These are phyloP conservation scores for Cinclus cinclus DNA, from an alignment of 2,113 vertebrate genomes.

Conservation along the genomic window DNA sequence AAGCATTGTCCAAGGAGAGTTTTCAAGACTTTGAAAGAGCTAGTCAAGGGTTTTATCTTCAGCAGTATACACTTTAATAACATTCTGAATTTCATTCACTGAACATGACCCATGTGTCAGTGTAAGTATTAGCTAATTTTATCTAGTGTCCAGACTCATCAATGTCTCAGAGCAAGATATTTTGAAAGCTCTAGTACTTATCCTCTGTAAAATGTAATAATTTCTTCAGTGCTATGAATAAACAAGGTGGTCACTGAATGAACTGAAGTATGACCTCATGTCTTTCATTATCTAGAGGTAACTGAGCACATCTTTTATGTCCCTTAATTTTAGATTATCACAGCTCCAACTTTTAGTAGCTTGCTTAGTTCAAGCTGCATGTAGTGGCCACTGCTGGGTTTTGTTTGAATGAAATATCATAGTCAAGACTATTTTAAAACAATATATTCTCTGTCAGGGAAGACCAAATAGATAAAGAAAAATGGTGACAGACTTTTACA, in stretches of 20 bases:
- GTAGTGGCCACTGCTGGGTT: background rate
- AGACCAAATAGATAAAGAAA: background rate
- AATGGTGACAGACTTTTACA: background rate
- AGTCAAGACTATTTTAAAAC: background rate
- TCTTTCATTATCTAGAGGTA: background rate
- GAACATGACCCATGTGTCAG: background rate
- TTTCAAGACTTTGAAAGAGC: background rate
- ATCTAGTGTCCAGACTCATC: background rate
- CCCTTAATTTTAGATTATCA: background rate
- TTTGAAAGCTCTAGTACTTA: background rate
- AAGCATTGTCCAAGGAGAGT: background rate
- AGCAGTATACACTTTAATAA: background rate
- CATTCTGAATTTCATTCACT: background rate
- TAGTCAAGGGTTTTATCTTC: background rate
- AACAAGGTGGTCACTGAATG: background rate
- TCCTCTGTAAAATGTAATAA: background rate
- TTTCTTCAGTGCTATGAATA: background rate
- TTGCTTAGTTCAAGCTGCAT: background rate
- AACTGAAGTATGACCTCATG: background rate
- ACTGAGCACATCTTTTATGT: accelerated
- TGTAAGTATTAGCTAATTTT: background rate
- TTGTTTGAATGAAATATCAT: background rate
- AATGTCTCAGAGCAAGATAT: background rate
- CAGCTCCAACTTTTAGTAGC: background rate
- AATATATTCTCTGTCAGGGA: background rate